Base-by-base conservation (phyloP, 2,113 vertebrate species). In the Dicentrarchus labrax region DNA sequence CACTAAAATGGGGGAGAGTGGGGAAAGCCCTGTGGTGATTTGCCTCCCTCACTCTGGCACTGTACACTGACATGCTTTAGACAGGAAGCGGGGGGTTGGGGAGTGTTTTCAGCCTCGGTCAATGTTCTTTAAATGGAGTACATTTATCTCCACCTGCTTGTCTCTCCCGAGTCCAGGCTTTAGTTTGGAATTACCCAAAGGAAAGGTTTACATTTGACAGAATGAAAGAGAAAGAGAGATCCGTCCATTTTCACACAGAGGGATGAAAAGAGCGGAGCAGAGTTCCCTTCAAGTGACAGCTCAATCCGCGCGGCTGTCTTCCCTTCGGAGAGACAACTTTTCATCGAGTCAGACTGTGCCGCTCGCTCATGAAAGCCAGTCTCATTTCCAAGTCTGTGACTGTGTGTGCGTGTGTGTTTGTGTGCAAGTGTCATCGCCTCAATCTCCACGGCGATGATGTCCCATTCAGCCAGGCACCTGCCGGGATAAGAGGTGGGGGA, bases 391-490 rank as follows among this genome's bases (percentile, higher is more conserved):
- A 62, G 74, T 76, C 72, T 41, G 30, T 76, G 72, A 22, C 30
- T 70, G 77, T 43, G 70, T 70, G 61, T 56, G 57, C 62, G 47
- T 50, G 39, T 59, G 56, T 69, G 72, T 43, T 53, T 76, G 65
- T 12, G 50, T 15, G 48, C 0, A 8, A 74, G 62, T 80, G 81
- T 87, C 83, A 82, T 68, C 8, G 48, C 71, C 77, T 92, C 85
- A 85, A 72, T 90, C 91, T 90, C 87, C 81, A 82, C 85, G 78
- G 60, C 19, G 53, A 92, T 88, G 83, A 87, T 87, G 86, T 90
- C 85, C 87, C 76, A 86, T 89, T 88, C 85, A 91, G 73, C 78
- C 45, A 48, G 70, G 71, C 87, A 91, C 91, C 90, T 90, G 89
- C 85, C 50, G 24, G 69, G 89, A 92, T 89, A 89, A 89, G 88